Base-by-base conservation (phyloP, 2,797 vertebrate species). In the Neomorphus geoffroyi region DNA sequence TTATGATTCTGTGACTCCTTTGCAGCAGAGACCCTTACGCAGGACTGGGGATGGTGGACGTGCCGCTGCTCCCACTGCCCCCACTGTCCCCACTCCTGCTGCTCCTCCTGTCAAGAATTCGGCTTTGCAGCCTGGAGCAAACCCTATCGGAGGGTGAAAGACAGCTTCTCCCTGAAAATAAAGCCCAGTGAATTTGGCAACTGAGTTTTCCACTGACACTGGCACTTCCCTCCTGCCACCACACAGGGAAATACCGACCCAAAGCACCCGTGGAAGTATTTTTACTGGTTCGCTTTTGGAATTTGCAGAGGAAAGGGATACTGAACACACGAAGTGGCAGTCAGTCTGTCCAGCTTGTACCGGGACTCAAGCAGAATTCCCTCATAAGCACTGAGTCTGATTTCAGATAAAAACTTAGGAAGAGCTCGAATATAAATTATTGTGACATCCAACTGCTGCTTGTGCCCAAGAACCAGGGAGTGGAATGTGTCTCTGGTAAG, bases 291-390 rank as follows among this genome's bases (percentile, higher is more conserved):
- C 51, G n/a, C 11, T 16, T 72, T 53, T 11, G n/a, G 6, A 11
- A 45, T 28, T 60, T 77, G 30, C 27, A 66, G 53, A 67, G 33
- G 21, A 56, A 72, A 46, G 43, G 73, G 51, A 58, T 18, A 30
- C 0, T 2, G 57, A 60, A 10, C 1, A 0, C 5, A 16, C 6
- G 11, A 57, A 7, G 14, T 3, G 13, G 9, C 2, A 17, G 7
- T 4, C 2, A 18, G 8, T 4, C 50, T 21, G 6, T 4, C 46
- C 43, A 8, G 22, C 50, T 17, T 7, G 21, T 5, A 48, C 15
- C 0, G 3, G 39, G 17, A 14, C 37, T 45, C 13, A 15, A 24
- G 33, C 33, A 26, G 1, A 56, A 7, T 13, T 11, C 45, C 60
- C n/a, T 6, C 35, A 51, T 5, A 14, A 78, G 41, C 48, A 4